phyloP scores from a whole-genome alignment of 1,140 invertebrate genomes.

The Acromyrmex charruanus region DNA sequence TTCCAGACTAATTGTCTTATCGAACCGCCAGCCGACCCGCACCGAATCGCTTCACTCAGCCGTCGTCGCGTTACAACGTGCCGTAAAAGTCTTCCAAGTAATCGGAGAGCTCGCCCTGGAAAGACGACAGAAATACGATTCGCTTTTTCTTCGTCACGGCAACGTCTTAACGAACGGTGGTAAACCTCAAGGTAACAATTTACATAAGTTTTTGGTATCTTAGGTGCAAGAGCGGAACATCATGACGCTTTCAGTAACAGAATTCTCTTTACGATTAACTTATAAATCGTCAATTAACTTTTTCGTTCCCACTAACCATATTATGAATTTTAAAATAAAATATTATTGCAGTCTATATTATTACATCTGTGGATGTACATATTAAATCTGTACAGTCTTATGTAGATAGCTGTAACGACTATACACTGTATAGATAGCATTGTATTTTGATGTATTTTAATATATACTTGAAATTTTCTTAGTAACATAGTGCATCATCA shows the following conservation, averaged over 20 bases:
- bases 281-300: not conserved
- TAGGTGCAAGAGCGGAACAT: not conserved
- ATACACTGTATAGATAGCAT: not conserved
- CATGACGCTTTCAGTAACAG: not conserved
- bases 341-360: not conserved
- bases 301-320: not conserved
- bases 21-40: conserved; percentile 53
- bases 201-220: conserved; percentile 12
- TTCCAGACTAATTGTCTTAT: conserved; percentile 78
- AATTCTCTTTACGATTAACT: conserved; percentile 9
- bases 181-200: not conserved
- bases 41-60: conserved; percentile 51
- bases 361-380: not conserved
- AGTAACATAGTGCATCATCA: not conserved
- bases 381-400: not conserved
- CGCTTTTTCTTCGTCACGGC: conserved; percentile 4
- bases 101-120: conserved; percentile 26
- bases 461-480: not conserved
- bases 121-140: conserved; percentile 35
- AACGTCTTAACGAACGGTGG: not conserved
- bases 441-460: not conserved
- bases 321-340: not conserved
- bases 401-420: not conserved
- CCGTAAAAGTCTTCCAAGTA: conserved; percentile 58
- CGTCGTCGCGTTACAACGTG: conserved; percentile 58